Evolutionary conservation across 1,140 invertebrate species (phyloP).

Genomic region (Pseudomyrmex cubaensis): DNA sequence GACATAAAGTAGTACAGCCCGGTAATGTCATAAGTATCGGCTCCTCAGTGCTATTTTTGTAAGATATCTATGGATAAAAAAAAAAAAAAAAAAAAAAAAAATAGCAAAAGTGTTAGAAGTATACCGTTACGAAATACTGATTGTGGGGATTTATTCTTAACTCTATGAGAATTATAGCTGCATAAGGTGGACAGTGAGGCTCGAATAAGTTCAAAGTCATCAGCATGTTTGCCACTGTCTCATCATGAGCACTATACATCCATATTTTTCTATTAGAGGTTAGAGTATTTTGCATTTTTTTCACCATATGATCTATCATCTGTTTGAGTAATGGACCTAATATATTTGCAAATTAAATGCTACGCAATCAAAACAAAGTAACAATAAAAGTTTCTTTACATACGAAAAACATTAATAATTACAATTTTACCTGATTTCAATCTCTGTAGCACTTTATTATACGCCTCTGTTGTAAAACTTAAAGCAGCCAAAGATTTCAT

Average conservation of each 20-base stretch:
- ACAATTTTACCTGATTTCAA: constrained; percentile 83
- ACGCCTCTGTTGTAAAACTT: constrained; percentile 85
- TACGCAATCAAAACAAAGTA: too few relatives aligned
- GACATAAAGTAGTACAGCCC: constrained; percentile 87
- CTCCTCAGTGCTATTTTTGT: constrained; percentile 87
- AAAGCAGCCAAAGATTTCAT: constrained; percentile 85
- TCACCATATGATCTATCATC: constrained; percentile 87
- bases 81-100: too few relatives aligned
- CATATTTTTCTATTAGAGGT: constrained; percentile 87
- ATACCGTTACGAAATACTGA: constrained; percentile 83
- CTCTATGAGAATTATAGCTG: constrained; percentile 90
- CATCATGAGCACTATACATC: constrained; percentile 94
- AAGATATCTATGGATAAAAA: constrained; percentile 85
- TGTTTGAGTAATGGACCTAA: constrained; percentile 89
- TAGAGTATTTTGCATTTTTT: constrained; percentile 81
- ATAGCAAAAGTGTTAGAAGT: not conserved
- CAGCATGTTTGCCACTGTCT: constrained; percentile 91
- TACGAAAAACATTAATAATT: not conserved
- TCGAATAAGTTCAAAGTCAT: constrained; percentile 91
- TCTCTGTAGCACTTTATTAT: constrained; percentile 85
- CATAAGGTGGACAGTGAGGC: constrained; percentile 90
- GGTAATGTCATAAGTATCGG: constrained; percentile 86
- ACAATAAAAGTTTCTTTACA: too few relatives aligned
- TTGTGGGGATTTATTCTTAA: constrained; percentile 83
- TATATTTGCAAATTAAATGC: too few relatives aligned